Conservation (phyloP, 2,797 vertebrate species). For the Okamejei kenojei region DNA sequence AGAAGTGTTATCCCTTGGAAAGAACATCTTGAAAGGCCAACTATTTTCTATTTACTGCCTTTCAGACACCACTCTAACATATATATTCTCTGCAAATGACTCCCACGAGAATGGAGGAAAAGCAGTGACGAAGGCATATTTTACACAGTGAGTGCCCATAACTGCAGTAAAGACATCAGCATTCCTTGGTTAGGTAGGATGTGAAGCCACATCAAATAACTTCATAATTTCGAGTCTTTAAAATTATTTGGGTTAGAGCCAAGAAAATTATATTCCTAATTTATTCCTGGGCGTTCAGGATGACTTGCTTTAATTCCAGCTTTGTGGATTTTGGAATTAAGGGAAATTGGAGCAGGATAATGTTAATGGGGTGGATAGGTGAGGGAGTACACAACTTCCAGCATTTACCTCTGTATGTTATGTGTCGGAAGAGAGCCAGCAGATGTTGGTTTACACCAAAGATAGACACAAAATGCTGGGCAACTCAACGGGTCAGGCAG, state of each 20-base stretch:
- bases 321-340: too few relatives aligned
- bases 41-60: not conserved
- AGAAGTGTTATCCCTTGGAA: not conserved
- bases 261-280: not conserved
- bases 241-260: not conserved
- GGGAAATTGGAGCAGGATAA: too few relatives aligned
- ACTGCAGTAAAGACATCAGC: not conserved
- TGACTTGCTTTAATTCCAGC: too few relatives aligned
- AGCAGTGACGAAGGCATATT: not conserved
- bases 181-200: not conserved
- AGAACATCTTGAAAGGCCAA: not conserved
- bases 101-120: not conserved
- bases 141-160: not conserved
- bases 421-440: too few relatives aligned
- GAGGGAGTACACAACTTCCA: too few relatives aligned
- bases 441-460: too few relatives aligned
- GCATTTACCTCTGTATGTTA: too few relatives aligned
- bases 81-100: not conserved
- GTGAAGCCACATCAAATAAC: not conserved
- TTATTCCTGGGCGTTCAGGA: too few relatives aligned
- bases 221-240: not conserved
- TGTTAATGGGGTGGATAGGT: too few relatives aligned
- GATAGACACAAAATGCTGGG: too few relatives aligned
- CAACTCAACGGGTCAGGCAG: too few relatives aligned
- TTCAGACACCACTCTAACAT: not conserved